Evolutionary conservation across 1,140 invertebrate genomes (phyloP).

Genomic region (Drosophila teissieri): DNA sequence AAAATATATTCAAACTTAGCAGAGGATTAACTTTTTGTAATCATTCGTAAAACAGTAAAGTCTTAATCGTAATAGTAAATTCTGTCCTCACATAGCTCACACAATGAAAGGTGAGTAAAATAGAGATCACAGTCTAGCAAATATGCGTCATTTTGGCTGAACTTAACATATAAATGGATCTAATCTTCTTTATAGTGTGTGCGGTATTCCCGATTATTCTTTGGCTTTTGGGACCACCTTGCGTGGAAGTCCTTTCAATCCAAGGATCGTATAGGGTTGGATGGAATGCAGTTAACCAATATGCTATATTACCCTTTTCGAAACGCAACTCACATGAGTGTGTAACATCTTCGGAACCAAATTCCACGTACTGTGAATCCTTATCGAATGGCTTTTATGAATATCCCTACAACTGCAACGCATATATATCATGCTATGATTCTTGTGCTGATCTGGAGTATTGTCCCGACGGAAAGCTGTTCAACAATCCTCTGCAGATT

Average conservation of each 20-base stretch:
- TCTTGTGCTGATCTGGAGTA: slow-evolving; percentile 34
- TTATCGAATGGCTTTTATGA: slow-evolving; percentile 36
- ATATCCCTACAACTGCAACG: slow-evolving; percentile 58
- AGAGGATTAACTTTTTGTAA: too few relatives aligned
- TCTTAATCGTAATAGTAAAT: too few relatives aligned
- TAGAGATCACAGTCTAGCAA: too few relatives aligned
- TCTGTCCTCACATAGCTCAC: neutral
- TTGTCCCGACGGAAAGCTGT: slow-evolving; percentile 47
- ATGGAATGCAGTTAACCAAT: neutral
- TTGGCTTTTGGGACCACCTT: neutral
- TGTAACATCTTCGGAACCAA: neutral
- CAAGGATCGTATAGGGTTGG: neutral
- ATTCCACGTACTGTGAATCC: slow-evolving; percentile 14
- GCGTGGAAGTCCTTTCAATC: too few relatives aligned
- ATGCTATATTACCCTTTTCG: neutral
- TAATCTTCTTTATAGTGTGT: neutral
- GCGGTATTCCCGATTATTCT: neutral
- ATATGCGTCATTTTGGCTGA: too few relatives aligned
- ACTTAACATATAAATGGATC: too few relatives aligned
- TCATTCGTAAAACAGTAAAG: too few relatives aligned
- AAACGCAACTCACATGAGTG: neutral
- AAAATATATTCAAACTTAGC: too few relatives aligned
- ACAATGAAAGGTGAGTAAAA: neutral
- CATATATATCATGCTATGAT: slow-evolving; percentile 52
- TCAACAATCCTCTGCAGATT: slow-evolving; percentile 41